Evolutionary conservation across 2,797 vertebrate species (phyloP).

Genomic region (Graptemys geographica): DNA sequence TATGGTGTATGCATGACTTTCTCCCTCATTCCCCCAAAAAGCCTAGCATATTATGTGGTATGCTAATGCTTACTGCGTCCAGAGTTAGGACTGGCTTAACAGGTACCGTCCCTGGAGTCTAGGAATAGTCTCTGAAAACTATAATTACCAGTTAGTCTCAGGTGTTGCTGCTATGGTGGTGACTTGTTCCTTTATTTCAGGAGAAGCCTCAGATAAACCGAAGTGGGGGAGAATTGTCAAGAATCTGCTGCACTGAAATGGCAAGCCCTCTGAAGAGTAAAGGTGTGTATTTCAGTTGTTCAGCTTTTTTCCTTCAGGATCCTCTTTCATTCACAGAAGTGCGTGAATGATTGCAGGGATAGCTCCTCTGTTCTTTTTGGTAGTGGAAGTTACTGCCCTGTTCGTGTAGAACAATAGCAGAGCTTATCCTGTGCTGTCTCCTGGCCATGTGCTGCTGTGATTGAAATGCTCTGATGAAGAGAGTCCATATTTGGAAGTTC

Average conservation of each 20-base stretch:
- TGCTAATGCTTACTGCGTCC: background rate
- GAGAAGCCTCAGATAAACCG: conserved; percentile 23
- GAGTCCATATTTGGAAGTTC: background rate
- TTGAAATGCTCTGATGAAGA: background rate
- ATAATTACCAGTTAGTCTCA: background rate
- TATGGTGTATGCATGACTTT: background rate
- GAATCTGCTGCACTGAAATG: conserved; percentile 16
- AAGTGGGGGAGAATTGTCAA: conserved; percentile 22
- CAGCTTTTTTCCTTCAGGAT: background rate
- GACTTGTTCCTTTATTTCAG: conserved; percentile 66
- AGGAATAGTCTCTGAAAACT: background rate
- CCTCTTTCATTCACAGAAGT: background rate
- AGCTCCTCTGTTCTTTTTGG: background rate
- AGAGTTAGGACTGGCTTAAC: background rate
- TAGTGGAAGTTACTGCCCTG: background rate
- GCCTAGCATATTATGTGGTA: background rate
- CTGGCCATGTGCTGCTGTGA: background rate
- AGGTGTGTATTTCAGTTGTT: conserved; percentile 65
- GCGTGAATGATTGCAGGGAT: background rate
- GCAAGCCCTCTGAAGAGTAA: conserved; percentile 38
- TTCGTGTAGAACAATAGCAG: background rate
- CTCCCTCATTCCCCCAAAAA: background rate
- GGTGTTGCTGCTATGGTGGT: background rate
- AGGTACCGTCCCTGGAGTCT: background rate
- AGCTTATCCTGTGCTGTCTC: background rate